phyloP scores from a whole-genome alignment of 1,140 invertebrate genomes.

The Galleria mellonella region DNA sequence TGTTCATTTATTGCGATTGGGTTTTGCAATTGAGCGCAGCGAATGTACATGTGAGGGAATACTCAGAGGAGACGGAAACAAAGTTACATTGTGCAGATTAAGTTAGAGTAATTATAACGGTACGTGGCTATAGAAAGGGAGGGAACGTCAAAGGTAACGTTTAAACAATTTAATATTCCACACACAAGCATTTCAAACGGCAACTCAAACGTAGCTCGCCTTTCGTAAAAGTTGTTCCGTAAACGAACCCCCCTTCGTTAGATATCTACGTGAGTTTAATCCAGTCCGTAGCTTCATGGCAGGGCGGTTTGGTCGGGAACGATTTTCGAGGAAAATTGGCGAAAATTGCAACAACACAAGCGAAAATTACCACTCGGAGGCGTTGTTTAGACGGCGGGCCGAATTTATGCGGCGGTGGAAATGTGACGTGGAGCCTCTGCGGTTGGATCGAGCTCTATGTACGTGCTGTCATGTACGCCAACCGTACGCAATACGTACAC shows the following conservation, averaged over 20 bases:
- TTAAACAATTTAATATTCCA: slow-evolving; percentile 73
- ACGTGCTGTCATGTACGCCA: slow-evolving; percentile 6
- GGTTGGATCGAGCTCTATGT: slow-evolving; percentile 16
- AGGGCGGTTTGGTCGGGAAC: slow-evolving; percentile 39
- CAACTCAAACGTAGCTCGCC: slow-evolving; percentile 64
- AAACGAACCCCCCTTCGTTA: slow-evolving; percentile 70
- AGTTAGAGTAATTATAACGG: slow-evolving; percentile 61
- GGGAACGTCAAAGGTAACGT: slow-evolving; percentile 65
- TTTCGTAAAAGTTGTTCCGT: slow-evolving; percentile 70
- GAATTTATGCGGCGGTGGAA: slow-evolving; percentile 50
- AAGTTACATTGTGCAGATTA: slow-evolving; percentile 58
- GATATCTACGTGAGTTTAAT: slow-evolving; percentile 73
- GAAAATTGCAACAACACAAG: slow-evolving; percentile 68
- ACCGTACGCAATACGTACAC: slow-evolving; percentile 1
- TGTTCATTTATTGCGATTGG: slow-evolving; percentile 28
- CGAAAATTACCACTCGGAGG: slow-evolving; percentile 62
- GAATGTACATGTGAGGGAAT: slow-evolving; percentile 14
- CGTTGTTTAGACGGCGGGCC: slow-evolving; percentile 51
- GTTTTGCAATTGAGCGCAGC: slow-evolving; percentile 23
- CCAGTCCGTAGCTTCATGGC: slow-evolving; percentile 41
- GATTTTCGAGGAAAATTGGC: slow-evolving; percentile 60
- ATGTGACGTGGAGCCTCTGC: slow-evolving; percentile 40
- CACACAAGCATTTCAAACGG: slow-evolving; percentile 67
- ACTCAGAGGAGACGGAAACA: slow-evolving; percentile 30
- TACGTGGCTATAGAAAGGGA: slow-evolving; percentile 48